phyloP scores from a whole-genome alignment of 2,113 vertebrate genomes.

The Neoarius graeffei region DNA sequence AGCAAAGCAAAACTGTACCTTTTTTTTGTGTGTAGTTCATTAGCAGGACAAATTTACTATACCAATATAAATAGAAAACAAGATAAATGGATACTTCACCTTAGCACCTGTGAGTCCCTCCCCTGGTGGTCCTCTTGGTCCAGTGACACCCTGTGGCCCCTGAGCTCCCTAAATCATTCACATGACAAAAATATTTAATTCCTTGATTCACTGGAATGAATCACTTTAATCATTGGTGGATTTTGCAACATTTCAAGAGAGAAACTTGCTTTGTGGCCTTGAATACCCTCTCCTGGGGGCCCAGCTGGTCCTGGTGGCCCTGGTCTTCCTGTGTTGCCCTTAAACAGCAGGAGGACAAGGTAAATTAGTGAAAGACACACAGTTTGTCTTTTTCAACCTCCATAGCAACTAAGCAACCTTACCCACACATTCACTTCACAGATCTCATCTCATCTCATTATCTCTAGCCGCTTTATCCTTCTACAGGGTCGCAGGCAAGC shows the following conservation, averaged over 20 bases:
- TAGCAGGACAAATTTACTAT: not conserved
- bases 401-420: slow-evolving; percentile 31
- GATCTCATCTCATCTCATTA: too few relatives aligned
- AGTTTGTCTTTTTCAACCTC: not conserved
- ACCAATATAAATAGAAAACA: not conserved
- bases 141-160: slow-evolving; percentile 83
- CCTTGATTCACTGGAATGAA: not conserved
- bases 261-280: slow-evolving; percentile 82
- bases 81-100: slow-evolving; percentile 65
- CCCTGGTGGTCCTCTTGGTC: slow-evolving; percentile 82
- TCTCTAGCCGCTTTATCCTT: too few relatives aligned
- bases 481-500: too few relatives aligned
- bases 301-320: slow-evolving; percentile 79
- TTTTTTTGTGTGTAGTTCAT: not conserved
- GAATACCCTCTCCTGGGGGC: slow-evolving; percentile 82
- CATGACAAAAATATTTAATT: not conserved
- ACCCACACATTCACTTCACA: not conserved
- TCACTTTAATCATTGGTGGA: not conserved
- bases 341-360: slow-evolving; percentile 47
- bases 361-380: slow-evolving; percentile 31
- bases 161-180: slow-evolving; percentile 78
- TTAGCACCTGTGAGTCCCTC: slow-evolving; percentile 84
- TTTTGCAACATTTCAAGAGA: not conserved
- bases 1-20: not conserved
- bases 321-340: slow-evolving; percentile 80